A percentile compares a stretch with the other conserved stretches of the same genome.
Evolutionary conservation across 2,888 invertebrate species (phyloP).

Genomic region (Neoaliturus tenellus): DNA sequence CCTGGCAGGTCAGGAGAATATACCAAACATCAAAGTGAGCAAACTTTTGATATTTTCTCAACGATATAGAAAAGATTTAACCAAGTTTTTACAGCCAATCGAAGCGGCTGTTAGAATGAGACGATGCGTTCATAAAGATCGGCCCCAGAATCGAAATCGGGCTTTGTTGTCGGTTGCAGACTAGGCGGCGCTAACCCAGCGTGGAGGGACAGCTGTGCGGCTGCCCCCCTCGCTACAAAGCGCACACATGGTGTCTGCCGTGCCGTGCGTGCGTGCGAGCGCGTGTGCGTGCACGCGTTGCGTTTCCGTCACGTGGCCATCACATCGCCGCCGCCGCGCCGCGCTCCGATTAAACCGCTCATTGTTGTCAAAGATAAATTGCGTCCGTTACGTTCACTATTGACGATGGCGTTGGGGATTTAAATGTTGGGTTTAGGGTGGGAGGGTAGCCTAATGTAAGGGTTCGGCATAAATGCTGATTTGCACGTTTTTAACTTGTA

Average conservation of each 20-base stretch:
- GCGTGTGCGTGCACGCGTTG: background rate
- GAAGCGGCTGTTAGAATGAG: too few relatives aligned
- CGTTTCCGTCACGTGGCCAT: slow-evolving; percentile 29
- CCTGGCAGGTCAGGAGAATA: too few relatives aligned
- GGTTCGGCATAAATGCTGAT: background rate
- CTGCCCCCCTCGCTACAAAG: slow-evolving; percentile 7
- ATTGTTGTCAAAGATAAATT: slow-evolving; percentile 24
- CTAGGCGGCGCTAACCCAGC: slow-evolving; percentile 9
- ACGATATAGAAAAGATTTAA: too few relatives aligned
- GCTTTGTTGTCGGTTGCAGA: background rate
- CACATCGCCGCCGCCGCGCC: too few relatives aligned
- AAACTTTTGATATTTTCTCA: too few relatives aligned
- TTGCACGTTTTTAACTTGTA: too few relatives aligned
- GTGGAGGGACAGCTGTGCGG: slow-evolving; percentile 13
- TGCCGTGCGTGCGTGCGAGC: background rate
- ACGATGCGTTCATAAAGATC: too few relatives aligned
- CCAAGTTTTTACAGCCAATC: too few relatives aligned
- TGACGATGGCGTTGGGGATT: background rate
- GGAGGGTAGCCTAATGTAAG: background rate
- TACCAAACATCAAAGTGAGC: too few relatives aligned
- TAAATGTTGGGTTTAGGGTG: background rate
- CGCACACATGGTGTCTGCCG: slow-evolving; percentile 41
- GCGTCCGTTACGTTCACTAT: background rate
- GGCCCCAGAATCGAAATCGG: background rate
- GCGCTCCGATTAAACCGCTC: slow-evolving; percentile 3